Percentiles rank a stretch among this genome's conserved stretches.
phyloP scores from a whole-genome alignment of 2,797 vertebrate species.

The Fratercula arctica region DNA sequence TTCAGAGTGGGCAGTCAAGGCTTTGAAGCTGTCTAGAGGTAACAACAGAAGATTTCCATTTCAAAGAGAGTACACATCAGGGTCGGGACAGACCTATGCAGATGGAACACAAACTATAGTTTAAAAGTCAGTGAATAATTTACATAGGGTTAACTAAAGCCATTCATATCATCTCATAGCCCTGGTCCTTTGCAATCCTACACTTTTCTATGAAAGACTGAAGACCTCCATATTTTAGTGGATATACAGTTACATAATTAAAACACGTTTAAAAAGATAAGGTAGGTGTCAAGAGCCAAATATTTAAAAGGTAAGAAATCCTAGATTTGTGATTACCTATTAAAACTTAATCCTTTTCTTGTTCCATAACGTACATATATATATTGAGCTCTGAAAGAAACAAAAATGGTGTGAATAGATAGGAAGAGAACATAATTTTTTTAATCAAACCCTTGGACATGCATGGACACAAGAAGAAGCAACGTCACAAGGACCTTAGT shows the following conservation, averaged over 20 bases:
- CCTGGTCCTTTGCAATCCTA: background rate
- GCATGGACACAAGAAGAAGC: background rate
- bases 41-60: conserved; percentile 32
- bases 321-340: background rate
- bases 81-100: background rate
- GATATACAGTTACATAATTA: background rate
- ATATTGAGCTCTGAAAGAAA: background rate
- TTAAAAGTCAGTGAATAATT: background rate
- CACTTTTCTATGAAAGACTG: background rate
- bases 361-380: background rate
- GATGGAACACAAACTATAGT: background rate
- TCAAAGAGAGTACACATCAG: conserved; percentile 5
- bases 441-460: background rate
- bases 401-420: background rate
- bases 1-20: background rate
- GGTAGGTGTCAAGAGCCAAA: background rate
- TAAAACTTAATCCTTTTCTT: background rate
- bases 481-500: background rate
- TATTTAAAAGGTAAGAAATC: background rate
- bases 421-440: background rate
- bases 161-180: background rate
- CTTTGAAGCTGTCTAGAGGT: conserved; percentile 13
- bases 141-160: background rate
- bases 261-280: background rate
- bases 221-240: background rate